Conservation (phyloP, 1,140 invertebrate species). For the Micrasema minimum region DNA sequence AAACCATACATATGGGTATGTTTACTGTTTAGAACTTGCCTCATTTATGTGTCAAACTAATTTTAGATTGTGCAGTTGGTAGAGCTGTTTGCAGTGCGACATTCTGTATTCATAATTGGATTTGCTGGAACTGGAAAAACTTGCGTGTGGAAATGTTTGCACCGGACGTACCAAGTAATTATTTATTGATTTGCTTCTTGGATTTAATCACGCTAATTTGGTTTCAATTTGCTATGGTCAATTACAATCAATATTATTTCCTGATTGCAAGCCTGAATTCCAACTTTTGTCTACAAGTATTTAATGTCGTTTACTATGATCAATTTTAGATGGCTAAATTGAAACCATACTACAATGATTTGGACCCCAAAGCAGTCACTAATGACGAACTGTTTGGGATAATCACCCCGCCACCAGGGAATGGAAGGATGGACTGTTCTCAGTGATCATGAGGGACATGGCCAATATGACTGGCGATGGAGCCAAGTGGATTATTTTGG, state of each 20-base stretch:
- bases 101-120: conserved; percentile 94
- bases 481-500: conserved; percentile 96
- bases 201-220: too few relatives aligned
- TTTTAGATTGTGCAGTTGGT: conserved; percentile 88
- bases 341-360: conserved; percentile 88
- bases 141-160: conserved; percentile 91
- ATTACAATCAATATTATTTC: too few relatives aligned
- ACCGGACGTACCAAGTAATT: conserved; percentile 77
- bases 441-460: conserved; percentile 92
- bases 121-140: conserved; percentile 94
- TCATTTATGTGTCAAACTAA: too few relatives aligned
- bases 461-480: conserved; percentile 86
- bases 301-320: too few relatives aligned
- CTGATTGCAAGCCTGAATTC: too few relatives aligned
- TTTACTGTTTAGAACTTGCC: too few relatives aligned
- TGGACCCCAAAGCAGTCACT: conserved; percentile 96
- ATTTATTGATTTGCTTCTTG: not conserved
- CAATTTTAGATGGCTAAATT: conserved; percentile 71
- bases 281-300: too few relatives aligned
- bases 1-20: too few relatives aligned
- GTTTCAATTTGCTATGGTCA: too few relatives aligned
- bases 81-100: conserved; percentile 91
- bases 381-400: conserved; percentile 96
- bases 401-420: conserved; percentile 93
- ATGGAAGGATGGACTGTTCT: conserved; percentile 97